phyloP scores from a whole-genome alignment of 2,888 invertebrate species.

The Drosophila paranaensis region DNA sequence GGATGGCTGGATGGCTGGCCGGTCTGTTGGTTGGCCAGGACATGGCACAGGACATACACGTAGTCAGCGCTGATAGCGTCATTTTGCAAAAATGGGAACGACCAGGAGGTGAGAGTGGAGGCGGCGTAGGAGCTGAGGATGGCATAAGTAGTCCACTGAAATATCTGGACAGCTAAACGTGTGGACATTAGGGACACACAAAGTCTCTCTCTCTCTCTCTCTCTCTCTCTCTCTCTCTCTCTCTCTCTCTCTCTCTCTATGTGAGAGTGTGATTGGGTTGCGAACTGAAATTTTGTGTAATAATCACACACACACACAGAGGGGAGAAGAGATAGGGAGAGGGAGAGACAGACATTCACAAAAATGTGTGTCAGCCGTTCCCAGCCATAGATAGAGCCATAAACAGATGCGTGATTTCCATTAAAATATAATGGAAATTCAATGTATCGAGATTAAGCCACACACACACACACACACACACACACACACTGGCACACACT shows the following conservation, averaged over 20 bases:
- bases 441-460: conserved; percentile 69
- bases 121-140: neutral
- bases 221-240: neutral
- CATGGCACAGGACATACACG: conserved; percentile 35
- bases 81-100: conserved; percentile 35
- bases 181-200: conserved; percentile 59
- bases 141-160: conserved; percentile 54
- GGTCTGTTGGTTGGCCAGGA: neutral
- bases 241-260: conserved; percentile 1
- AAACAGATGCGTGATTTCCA: conserved; percentile 72
- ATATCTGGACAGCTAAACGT: conserved; percentile 42
- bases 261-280: conserved; percentile 18
- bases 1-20: neutral
- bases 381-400: conserved; percentile 58
- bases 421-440: conserved; percentile 73
- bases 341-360: conserved; percentile 14
- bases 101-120: neutral
- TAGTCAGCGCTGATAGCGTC: conserved; percentile 52
- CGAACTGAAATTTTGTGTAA: conserved; percentile 44
- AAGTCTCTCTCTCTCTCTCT: conserved; percentile 5
- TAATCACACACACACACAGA: conserved; percentile 35
- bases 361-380: conserved; percentile 52
- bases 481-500: neutral
- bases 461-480: conserved; percentile 8
- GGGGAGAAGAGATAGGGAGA: neutral